These are phyloP conservation scores for Aporophyla nigra DNA, from an alignment of 2,888 invertebrate genomes.

Conservation along the genomic window DNA sequence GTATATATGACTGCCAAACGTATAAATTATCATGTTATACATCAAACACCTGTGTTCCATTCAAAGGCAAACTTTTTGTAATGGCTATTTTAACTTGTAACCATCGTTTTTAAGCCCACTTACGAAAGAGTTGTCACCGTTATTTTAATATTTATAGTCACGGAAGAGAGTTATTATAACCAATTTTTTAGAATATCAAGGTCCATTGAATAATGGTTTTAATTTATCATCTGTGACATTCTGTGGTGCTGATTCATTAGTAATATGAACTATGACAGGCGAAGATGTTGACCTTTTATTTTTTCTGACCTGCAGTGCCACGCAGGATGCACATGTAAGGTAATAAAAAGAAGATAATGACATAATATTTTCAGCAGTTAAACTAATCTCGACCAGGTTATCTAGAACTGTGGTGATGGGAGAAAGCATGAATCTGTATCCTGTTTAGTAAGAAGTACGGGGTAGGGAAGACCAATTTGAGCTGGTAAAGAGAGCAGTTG, in stretches of 20 bases:
- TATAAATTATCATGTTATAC: conserved; percentile 54
- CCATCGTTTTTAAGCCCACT: conserved; percentile 41
- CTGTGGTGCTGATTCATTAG: conserved; percentile 75
- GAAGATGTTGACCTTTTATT: conserved; percentile 62
- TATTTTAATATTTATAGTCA: conserved; percentile 54
- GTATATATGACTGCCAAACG: conserved; percentile 55
- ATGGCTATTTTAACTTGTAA: conserved; percentile 1
- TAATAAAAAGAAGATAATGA: conserved; percentile 81
- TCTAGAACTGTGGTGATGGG: conserved; percentile 61
- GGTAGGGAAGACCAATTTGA: conserved; percentile 67
- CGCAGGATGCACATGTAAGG: conserved; percentile 81
- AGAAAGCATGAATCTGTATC: conserved; percentile 48
- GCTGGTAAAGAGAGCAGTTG: conserved; percentile 77
- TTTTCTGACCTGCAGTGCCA: conserved; percentile 61
- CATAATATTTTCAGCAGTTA: conserved; percentile 83
- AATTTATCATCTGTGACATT: conserved; percentile 56
- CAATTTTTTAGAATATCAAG: conserved; percentile 49
- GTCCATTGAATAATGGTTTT: conserved; percentile 54
- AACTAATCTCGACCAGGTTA: conserved; percentile 72
- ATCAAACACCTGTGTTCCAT: conserved; percentile 57
- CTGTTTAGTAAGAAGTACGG: conserved; percentile 39
- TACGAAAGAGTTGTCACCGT: conserved; percentile 56
- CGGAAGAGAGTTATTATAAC: conserved; percentile 54
- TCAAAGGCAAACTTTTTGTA: conserved; percentile 33
- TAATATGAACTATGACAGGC: conserved; percentile 67